Conservation (phyloP, 2,113 vertebrate genomes). For the Thermophis baileyi region DNA sequence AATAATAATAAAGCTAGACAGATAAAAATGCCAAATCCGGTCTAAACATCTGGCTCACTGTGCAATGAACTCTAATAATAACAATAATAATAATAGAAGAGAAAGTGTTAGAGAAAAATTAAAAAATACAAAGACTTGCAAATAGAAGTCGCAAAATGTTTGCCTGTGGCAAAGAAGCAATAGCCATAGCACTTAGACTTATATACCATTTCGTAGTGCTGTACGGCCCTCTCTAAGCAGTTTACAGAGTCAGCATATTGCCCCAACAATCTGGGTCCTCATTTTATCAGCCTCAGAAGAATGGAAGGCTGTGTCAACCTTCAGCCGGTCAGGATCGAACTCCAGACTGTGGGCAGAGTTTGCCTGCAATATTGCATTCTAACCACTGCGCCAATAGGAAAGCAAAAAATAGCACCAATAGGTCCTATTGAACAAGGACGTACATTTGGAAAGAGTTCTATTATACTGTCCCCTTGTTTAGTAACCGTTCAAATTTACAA, state of each 20-base stretch:
- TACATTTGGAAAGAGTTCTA: background rate
- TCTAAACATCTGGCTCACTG: background rate
- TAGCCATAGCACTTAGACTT: background rate
- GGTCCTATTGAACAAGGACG: background rate
- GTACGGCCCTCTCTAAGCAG: background rate
- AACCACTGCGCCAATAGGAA: background rate
- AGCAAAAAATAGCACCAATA: background rate
- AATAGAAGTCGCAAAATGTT: background rate
- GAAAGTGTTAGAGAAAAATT: background rate
- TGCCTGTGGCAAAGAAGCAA: background rate
- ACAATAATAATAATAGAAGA: background rate
- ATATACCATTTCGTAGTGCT: background rate
- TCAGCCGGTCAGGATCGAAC: background rate
- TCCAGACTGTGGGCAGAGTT: background rate
- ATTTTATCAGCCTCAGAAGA: background rate
- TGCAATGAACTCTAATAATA: background rate
- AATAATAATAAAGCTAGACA: background rate
- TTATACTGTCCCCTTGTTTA: background rate
- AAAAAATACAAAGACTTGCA: background rate
- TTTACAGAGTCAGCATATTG: background rate
- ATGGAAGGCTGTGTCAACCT: background rate
- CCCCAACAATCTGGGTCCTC: background rate
- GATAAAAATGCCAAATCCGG: background rate
- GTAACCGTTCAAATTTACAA: background rate
- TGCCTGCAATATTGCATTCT: background rate